Base-by-base conservation (phyloP, 2,797 vertebrate genomes). In the Galago senegalensis region DNA sequence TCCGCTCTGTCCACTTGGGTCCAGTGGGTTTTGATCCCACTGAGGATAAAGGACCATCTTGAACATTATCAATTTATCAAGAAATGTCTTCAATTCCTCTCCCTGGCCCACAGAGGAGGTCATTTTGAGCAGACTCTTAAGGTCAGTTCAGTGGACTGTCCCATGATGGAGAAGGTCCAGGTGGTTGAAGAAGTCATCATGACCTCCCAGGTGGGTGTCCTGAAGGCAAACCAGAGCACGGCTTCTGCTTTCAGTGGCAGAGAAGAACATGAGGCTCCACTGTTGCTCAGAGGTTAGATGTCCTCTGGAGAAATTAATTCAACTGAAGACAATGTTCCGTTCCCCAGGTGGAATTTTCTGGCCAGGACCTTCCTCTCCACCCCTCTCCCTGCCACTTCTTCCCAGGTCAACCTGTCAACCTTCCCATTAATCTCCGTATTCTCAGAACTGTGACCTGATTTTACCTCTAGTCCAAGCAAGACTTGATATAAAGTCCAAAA, bases 321-420 rank as follows among this genome's bases (percentile, higher is more conserved):
- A 3, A 29, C 4, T 1, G 0, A 85, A 87, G 31, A 10, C 29
- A 49, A 29, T 3, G 18, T 63, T 75, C 11, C 2, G 3, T 69
- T 79, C 80, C 27, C 58, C 40, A 0, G 11, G 2, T 63, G 61
- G 27, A 49, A 49, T 72, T 56, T 81, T 31, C 81, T 14, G 6
- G 4, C 9, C 29, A 7, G 6, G 7, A 21, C 83, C 83, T 27
- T 87, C 60, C 25, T 20, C 27, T 60, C 9, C 17, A 67, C 65
- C 17, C 16, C 16, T 16, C 65, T 31, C 1, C 43, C 29, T 16
- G 9, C 3, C n/a, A 5, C 46, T 16, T 40, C 27, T 6, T 83
- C 18, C 63, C 13, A 0, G 6, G 0, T 14, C 1, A 9, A 6
- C 31, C n/a, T 5, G 3, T 27, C 49, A 53, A 53, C 49, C 49